Evolutionary conservation across 2,888 invertebrate species (phyloP).

Genomic region (Pachycephus smyrnensis): DNA sequence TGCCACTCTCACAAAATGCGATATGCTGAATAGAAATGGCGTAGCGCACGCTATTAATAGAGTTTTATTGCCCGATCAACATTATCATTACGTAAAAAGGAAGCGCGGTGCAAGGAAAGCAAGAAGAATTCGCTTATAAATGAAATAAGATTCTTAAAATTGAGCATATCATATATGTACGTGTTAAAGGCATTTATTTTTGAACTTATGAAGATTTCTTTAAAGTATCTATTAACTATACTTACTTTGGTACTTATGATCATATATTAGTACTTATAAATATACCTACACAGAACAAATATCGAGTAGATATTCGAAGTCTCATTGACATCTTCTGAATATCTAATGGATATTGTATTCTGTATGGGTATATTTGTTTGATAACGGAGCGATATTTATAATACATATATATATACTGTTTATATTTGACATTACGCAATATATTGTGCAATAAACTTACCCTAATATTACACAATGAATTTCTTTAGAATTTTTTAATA

Average conservation of each 20-base stretch:
- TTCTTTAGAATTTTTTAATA: no score
- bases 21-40: conserved; percentile 67
- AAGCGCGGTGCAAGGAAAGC: conserved; percentile 19
- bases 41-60: conserved; percentile 68
- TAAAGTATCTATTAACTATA: neutral
- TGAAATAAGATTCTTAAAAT: neutral
- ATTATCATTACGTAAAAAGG: conserved; percentile 23
- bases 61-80: conserved; percentile 62
- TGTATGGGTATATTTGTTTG: neutral
- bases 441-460: no score
- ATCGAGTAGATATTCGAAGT: neutral
- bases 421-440: no score
- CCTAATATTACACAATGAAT: no score
- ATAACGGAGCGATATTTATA: neutral
- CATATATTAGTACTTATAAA: neutral
- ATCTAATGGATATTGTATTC: neutral
- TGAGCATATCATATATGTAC: no score
- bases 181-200: no score
- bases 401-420: no score
- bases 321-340: neutral
- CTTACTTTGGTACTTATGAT: neutral
- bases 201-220: neutral
- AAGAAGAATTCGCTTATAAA: neutral
- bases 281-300: neutral
- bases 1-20: conserved; percentile 60